These are phyloP conservation scores for Columbina picui DNA, from an alignment of 2,113 vertebrate genomes.

Conservation along the genomic window DNA sequence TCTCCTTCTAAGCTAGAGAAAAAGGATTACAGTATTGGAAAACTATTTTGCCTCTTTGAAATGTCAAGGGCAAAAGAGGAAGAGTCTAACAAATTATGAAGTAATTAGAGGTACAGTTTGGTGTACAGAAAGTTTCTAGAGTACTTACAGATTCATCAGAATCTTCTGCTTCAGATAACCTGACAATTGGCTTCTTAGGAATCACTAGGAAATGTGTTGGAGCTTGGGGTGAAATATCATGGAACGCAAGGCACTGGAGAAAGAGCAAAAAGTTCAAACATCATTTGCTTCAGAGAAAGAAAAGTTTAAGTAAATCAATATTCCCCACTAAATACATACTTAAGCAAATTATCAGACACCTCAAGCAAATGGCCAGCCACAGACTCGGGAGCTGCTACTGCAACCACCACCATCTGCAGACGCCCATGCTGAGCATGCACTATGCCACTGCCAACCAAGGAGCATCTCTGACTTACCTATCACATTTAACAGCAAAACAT, in stretches of 20 bases:
- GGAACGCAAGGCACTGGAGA: slow-evolving; percentile 91
- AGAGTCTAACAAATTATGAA: neutral
- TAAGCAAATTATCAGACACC: neutral
- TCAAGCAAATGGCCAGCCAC: neutral
- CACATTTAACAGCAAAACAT: neutral
- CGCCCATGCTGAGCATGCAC: rapidly evolving
- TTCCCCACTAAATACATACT: neutral
- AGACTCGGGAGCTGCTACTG: neutral
- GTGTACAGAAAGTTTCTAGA: neutral
- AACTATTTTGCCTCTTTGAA: neutral
- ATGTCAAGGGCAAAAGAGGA: neutral
- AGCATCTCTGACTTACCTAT: neutral
- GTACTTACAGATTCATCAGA: slow-evolving; percentile 88
- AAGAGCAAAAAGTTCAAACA: neutral
- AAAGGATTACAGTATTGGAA: rapidly evolving
- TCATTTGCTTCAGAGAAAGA: neutral
- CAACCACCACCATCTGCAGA: neutral
- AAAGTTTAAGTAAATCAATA: neutral
- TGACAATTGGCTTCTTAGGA: slow-evolving; percentile 89
- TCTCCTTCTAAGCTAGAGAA: neutral
- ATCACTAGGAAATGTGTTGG: slow-evolving; percentile 94
- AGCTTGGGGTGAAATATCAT: slow-evolving; percentile 91
- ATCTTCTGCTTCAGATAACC: slow-evolving; percentile 88
- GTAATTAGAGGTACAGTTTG: neutral
- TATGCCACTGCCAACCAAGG: neutral